Conservation (phyloP, 2,888 invertebrate genomes). For the Agonopterix heracliana region DNA sequence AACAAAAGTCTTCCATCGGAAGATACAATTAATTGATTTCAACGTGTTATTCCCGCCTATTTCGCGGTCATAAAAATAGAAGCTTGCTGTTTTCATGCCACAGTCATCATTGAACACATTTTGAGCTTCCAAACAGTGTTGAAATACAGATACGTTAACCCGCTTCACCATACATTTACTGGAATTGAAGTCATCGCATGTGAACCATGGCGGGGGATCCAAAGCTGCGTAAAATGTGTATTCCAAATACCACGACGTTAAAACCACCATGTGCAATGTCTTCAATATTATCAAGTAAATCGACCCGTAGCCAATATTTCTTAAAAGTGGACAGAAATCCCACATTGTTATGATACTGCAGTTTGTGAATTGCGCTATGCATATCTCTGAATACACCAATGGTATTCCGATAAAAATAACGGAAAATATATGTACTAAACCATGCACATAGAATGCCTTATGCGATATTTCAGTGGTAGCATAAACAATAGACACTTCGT, state of each 20-base stretch:
- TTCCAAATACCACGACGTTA: slow-evolving; percentile 52
- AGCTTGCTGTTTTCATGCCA: slow-evolving; percentile 56
- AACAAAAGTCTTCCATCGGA: slow-evolving; percentile 44
- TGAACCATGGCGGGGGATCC: slow-evolving; percentile 56
- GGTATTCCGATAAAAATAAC: slow-evolving; percentile 57
- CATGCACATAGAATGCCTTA: slow-evolving; percentile 43
- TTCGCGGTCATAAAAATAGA: slow-evolving; percentile 51
- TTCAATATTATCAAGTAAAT: slow-evolving; percentile 45
- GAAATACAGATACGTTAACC: slow-evolving; percentile 51
- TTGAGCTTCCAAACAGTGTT: slow-evolving; percentile 59
- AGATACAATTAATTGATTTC: slow-evolving; percentile 26
- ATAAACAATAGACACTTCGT: slow-evolving; percentile 43
- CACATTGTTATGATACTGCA: slow-evolving; percentile 48
- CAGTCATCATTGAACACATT: slow-evolving; percentile 49
- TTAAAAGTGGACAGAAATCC: slow-evolving; percentile 57
- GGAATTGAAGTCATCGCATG: slow-evolving; percentile 44
- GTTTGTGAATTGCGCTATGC: slow-evolving; percentile 59
- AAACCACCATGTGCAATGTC: slow-evolving; percentile 38
- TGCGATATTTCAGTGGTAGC: slow-evolving; percentile 45
- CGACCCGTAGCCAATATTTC: slow-evolving; percentile 45
- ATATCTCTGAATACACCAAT: slow-evolving; percentile 58
- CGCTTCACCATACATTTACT: slow-evolving; percentile 59
- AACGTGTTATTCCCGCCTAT: slow-evolving; percentile 45
- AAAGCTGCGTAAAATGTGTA: slow-evolving; percentile 48
- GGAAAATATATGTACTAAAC: slow-evolving; percentile 30